phyloP scores from a whole-genome alignment of 1,140 invertebrate species.

The Pararge aegeria region DNA sequence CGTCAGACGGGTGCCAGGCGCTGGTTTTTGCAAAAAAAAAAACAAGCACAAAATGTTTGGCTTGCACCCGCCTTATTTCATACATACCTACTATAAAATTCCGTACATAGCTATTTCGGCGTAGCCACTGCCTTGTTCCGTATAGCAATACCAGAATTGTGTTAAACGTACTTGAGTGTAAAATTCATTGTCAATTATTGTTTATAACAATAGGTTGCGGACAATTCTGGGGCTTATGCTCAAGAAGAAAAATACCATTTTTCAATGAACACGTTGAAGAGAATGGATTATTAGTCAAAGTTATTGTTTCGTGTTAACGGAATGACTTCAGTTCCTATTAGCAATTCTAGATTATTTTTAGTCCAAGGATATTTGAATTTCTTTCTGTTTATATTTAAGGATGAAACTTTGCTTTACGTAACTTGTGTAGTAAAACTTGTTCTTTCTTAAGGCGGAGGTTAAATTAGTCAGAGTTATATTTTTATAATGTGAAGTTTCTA shows the following conservation, averaged over 20 bases:
- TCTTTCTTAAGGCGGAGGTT: too few relatives aligned
- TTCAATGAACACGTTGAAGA: conserved; percentile 1
- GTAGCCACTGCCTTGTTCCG: not conserved
- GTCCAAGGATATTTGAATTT: conserved; percentile 1
- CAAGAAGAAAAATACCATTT: conserved; percentile 10
- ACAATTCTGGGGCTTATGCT: conserved; percentile 1
- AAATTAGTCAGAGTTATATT: too few relatives aligned
- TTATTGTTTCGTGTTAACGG: not conserved
- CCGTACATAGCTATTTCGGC: not conserved
- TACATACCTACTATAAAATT: not conserved
- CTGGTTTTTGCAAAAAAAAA: not conserved
- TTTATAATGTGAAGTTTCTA: too few relatives aligned
- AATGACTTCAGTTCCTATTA: conserved; percentile 5
- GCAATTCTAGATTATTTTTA: not conserved
- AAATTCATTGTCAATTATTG: conserved; percentile 2
- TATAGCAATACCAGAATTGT: conserved; percentile 3
- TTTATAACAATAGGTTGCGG: not conserved
- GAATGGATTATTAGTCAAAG: conserved; percentile 8
- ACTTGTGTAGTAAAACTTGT: too few relatives aligned
- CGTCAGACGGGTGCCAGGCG: too few relatives aligned
- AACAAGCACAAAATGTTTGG: not conserved
- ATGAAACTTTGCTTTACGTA: not conserved
- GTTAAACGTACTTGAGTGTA: conserved; percentile 3
- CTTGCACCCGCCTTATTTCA: not conserved
- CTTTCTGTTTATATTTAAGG: not conserved